These are phyloP conservation scores for Champsocephalus gunnari DNA, from an alignment of 2,797 vertebrate species.

Conservation along the genomic window DNA sequence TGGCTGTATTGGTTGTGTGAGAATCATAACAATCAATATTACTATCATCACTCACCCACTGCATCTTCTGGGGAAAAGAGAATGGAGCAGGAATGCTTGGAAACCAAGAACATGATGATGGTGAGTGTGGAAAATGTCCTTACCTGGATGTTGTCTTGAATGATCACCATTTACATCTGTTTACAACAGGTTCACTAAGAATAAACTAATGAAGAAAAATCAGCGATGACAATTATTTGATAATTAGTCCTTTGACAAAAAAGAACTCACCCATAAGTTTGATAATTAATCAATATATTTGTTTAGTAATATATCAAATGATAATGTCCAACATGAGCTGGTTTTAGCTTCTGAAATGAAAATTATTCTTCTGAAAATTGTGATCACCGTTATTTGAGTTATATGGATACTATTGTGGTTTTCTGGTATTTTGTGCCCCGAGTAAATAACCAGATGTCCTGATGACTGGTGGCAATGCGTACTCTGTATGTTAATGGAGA, in stretches of 20 bases:
- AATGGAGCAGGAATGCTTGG: slow-evolving; percentile 4
- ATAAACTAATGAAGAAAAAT: not conserved
- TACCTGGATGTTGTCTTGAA: not conserved
- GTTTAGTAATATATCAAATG: not conserved
- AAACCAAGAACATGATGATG: accelerated
- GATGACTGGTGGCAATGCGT: no score
- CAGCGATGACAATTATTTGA: not conserved
- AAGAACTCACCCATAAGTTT: no score
- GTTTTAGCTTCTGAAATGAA: not conserved
- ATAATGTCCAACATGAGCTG: not conserved
- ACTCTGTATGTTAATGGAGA: no score
- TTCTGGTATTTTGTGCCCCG: no score
- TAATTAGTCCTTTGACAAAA: not conserved
- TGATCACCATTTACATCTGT: not conserved
- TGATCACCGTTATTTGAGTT: no score
- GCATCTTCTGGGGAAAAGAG: accelerated
- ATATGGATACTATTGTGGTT: no score
- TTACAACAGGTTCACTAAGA: not conserved
- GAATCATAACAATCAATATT: accelerated
- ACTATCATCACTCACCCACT: accelerated
- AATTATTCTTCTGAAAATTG: no score
- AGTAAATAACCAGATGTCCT: no score
- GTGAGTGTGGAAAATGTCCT: slow-evolving; percentile 35
- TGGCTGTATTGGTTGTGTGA: accelerated
- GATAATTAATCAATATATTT: not conserved